These are phyloP conservation scores for Panthera leo DNA, from an alignment of 2,113 vertebrate species.

Conservation along the genomic window DNA sequence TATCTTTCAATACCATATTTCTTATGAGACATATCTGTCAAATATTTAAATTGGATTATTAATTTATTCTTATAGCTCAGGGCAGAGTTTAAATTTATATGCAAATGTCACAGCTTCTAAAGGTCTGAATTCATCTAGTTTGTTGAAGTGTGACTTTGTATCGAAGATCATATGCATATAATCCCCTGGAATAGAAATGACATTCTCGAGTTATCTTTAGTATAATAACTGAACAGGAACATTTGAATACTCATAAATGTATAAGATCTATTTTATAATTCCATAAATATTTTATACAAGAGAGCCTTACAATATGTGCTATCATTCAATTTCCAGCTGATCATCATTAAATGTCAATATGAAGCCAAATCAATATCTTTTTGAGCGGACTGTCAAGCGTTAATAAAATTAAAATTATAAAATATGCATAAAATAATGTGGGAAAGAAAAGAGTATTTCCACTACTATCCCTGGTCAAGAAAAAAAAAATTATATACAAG, in stretches of 20 bases:
- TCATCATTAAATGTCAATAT: constrained; percentile 25
- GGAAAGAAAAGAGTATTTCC: not conserved
- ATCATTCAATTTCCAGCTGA: constrained; percentile 27
- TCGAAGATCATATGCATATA: constrained; percentile 29
- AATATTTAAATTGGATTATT: constrained; percentile 73
- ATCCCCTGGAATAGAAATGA: not conserved
- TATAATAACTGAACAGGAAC: constrained; percentile 29
- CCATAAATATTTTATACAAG: constrained; percentile 35
- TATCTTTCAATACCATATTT: constrained; percentile 58
- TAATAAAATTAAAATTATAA: constrained; percentile 49
- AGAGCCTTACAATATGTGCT: not conserved
- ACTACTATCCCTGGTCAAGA: not conserved
- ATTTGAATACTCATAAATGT: constrained; percentile 57
- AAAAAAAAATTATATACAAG: not conserved
- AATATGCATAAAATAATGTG: not conserved
- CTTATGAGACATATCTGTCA: constrained; percentile 61
- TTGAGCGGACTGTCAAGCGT: not conserved
- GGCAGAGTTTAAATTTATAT: constrained; percentile 78
- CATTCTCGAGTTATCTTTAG: constrained; percentile 48
- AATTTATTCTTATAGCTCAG: constrained; percentile 70
- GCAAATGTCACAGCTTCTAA: constrained; percentile 73
- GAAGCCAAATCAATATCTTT: constrained; percentile 11
- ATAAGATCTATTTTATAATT: constrained; percentile 36
- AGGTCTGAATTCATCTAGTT: constrained; percentile 67
- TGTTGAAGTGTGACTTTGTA: constrained; percentile 63